Conservation (phyloP, 2,888 invertebrate species). For the Archips crataeganus region DNA sequence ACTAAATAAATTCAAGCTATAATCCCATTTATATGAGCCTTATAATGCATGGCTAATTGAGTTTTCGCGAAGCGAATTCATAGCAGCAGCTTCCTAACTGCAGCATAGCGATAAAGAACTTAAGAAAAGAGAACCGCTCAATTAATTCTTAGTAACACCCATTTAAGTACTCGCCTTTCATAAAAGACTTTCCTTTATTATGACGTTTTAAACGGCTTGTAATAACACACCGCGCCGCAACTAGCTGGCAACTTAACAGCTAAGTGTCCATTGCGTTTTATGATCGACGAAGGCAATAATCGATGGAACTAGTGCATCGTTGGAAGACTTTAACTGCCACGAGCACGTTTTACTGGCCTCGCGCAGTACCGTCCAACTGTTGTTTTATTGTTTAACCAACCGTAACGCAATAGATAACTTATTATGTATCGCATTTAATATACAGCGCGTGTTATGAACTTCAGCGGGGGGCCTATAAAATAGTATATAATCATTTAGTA, state of each 20-base stretch:
- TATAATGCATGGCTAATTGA: neutral
- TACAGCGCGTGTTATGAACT: constrained; percentile 15
- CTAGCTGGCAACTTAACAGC: constrained; percentile 9
- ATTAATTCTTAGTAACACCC: constrained; percentile 38
- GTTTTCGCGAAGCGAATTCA: neutral
- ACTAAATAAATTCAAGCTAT: neutral
- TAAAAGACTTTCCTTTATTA: constrained; percentile 40
- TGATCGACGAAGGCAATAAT: constrained; percentile 19
- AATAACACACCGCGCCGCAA: constrained; percentile 29
- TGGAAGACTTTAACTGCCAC: constrained; percentile 14
- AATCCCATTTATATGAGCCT: neutral
- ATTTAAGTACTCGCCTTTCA: constrained; percentile 38
- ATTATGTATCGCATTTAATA: constrained; percentile 42
- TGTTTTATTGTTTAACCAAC: constrained; percentile 52
- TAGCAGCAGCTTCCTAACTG: constrained; percentile 17
- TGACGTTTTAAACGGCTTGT: constrained; percentile 38
- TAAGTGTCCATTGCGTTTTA: constrained; percentile 34
- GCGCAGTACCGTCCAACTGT: constrained; percentile 45
- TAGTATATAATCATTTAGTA: constrained; percentile 24
- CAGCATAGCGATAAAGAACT: constrained; percentile 32
- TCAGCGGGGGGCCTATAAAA: constrained; percentile 16
- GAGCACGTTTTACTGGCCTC: constrained; percentile 31
- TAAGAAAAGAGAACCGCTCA: constrained; percentile 28
- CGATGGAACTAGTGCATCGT: constrained; percentile 27
- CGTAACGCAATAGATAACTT: constrained; percentile 49